Evolutionary conservation across 2,797 vertebrate species (phyloP), one percentile per base, ranked within the genome.

Genomic region (Discoglossus pictus): DNA sequence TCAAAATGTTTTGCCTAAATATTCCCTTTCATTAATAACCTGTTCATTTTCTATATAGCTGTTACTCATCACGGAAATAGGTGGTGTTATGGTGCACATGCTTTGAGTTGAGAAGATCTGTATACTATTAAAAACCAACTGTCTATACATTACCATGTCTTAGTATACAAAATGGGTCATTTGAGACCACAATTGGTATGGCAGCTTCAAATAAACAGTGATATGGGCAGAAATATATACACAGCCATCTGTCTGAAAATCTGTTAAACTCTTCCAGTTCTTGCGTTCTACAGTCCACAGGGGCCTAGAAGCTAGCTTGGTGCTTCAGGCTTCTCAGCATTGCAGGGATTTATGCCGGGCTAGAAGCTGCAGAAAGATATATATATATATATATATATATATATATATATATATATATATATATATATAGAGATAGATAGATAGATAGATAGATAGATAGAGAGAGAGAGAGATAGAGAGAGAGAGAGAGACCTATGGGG

Each of bases 201-300:
- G 42, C 58, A 54, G 38, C 54, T 61, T 34, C 43, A 54, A 16
- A 23, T 21, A 51, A 61, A 60, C 52, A 27, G 47, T 21, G 48
- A 44, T 47, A 24, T 39, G 31, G 43, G 66, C 59, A 47, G 31
- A 69, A 40, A 62, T 69, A 24, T 48, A 18, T 16, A 31, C 35
- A n/a, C 9, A 2, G 50, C 66, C 66, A 69, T 69, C 66, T 69
- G 66, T 62, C 58, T 21, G 2, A 1, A 61, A 54, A 68, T 68
- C 65, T 68, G 65, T 68, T 61, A 16, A 21, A 36, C 20, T 52
- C 51, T 58, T 50, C 27, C 43, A 50, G 16, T 20, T 34, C 31
- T 47, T 18, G 35, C 40, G 34, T 31, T 18, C 15, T 35, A 15
- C 31, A 56, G 52, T 34, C 42, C 27, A 21, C 13, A 24, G 61